Base-by-base conservation (phyloP, 2,888 invertebrate species). In the Therioaphis trifolii region DNA sequence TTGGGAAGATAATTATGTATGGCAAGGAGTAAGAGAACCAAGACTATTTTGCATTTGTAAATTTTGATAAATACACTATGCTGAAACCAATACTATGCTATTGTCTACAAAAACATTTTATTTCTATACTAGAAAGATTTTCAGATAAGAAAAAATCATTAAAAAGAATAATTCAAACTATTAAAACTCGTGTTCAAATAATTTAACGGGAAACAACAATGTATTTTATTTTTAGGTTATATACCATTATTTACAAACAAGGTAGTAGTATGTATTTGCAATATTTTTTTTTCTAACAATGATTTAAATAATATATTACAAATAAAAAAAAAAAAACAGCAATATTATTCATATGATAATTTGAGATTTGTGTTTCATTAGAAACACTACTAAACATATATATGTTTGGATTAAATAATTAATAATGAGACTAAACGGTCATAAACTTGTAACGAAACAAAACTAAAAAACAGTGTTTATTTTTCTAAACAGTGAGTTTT, bases 401-500 rank as follows among this genome's bases (percentile, higher is more conserved):
- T 66, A 4, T 35, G 35, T n/a, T 66, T 66, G 66, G 49, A 66
- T 66, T 77, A 35, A 77, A 77, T 40, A 76, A 61, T 46, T 14
- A n/a, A 63, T 49, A 29, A 49, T 66, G 35, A 49, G 49, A 77
- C 77, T 49, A 35, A 66, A 49, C 49, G n/a, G 27, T 75, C 24
- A 18, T 40, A 58, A 58, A 46, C 61, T 76, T 43, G 27, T 61
- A 76, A 76, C 43, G 21, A 76, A 76, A 76, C 27, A 66, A 77
- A 77, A 77, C 15, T 77, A 77, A 79, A 35, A 68, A 69, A 79
- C 68, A 40, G 43, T 74, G 24, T 82, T 82, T 74, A 82, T 82
- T 82, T 82, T 82, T 82, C 82, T 82, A 82, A 74, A 82, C 82
- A 82, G 74, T 82, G 74, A 66, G 74, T 82, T 72, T 80, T 80